phyloP scores from a whole-genome alignment of 37 sponge, comb jelly and placozoan genomes.

The Ephydatia muelleri region DNA sequence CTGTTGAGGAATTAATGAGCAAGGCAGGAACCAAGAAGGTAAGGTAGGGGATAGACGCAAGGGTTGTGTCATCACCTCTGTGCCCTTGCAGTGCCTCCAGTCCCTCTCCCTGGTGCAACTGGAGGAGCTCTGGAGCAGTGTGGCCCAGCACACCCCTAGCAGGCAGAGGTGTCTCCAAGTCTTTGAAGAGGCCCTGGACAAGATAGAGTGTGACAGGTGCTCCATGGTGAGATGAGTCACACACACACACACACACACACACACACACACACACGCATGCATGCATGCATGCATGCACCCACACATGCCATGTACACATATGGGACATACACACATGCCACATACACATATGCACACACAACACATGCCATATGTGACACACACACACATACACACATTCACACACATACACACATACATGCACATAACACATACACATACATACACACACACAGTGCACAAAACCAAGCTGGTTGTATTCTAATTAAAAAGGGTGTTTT shows the following conservation, averaged over 20 bases:
- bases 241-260: background rate
- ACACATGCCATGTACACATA: background rate
- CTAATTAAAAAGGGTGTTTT: too few species aligned
- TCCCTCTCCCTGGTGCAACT: conserved; percentile 7
- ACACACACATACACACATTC: conserved; percentile 4
- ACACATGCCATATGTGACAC: too few species aligned
- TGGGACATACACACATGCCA: conserved; percentile 12
- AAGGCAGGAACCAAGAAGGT: background rate
- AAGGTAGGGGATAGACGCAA: background rate
- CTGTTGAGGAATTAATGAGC: background rate
- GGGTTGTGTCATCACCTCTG: background rate
- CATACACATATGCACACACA: background rate
- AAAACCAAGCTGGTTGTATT: too few species aligned
- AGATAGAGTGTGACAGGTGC: conserved; percentile 17
- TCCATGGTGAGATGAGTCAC: background rate
- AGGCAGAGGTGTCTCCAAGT: conserved; percentile 9
- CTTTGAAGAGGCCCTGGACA: conserved; percentile 9
- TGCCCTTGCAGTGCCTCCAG: background rate
- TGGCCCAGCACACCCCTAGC: conserved; percentile 1
- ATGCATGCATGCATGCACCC: background rate
- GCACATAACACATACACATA: conserved; percentile 11
- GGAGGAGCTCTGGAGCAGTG: conserved; percentile 18
- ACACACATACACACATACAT: conserved; percentile 14
- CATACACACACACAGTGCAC: background rate
- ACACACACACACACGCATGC: background rate